Evolutionary conservation across 2,888 invertebrate species (phyloP).

Genomic region (Lucinisca nassula): DNA sequence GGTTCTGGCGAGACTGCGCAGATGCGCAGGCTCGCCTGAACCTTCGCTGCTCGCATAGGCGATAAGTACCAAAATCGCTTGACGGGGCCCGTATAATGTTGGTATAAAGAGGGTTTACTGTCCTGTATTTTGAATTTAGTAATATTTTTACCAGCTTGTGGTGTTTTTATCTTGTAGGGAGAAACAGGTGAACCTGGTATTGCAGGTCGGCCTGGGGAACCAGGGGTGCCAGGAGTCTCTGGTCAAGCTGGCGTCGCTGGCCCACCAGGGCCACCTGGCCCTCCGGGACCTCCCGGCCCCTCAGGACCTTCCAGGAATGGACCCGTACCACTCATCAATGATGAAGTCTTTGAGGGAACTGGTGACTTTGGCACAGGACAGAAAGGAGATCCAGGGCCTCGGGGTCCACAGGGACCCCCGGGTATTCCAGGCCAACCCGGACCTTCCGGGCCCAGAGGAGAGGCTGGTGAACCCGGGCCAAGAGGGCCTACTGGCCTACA

Average conservation of each 20-base stretch:
- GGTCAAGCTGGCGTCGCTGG: constrained; percentile 71
- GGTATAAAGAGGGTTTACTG: no score
- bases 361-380: constrained; percentile 43
- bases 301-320: constrained; percentile 61
- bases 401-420: constrained; percentile 37
- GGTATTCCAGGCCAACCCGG: constrained; percentile 38
- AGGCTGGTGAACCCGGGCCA: constrained; percentile 7
- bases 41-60: no score
- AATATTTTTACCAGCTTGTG: no score
- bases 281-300: constrained; percentile 50
- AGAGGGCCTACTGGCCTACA: constrained; percentile 8
- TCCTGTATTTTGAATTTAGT: no score
- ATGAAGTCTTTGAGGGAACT: constrained; percentile 55
- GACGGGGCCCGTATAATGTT: no score
- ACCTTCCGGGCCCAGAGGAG: constrained; percentile 14
- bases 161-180: constrained; percentile 26
- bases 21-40: no score
- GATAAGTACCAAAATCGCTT: no score
- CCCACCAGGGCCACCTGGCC: constrained; percentile 62
- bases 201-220: constrained; percentile 70
- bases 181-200: constrained; percentile 69
- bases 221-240: constrained; percentile 76
- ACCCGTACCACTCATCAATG: constrained; percentile 27
- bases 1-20: no score
- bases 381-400: constrained; percentile 43